Conservation (phyloP, 1,140 invertebrate species). For the Arion vulgaris region DNA sequence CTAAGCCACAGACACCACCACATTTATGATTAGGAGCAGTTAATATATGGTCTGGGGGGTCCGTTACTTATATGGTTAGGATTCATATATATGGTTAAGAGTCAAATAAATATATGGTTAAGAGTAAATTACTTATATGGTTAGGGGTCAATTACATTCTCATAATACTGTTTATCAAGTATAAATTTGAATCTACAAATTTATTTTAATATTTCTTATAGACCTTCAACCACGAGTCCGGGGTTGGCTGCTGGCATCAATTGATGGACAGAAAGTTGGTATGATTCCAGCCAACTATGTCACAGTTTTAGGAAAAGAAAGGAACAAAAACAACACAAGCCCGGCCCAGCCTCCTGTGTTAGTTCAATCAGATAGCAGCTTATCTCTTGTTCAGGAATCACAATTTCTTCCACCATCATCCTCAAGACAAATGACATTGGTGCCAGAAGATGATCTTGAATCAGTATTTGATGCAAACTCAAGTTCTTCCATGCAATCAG, state of each 20-base stretch:
- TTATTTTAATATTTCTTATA: conserved; percentile 45
- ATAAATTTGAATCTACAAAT: no score
- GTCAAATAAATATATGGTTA: no score
- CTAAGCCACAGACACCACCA: no score
- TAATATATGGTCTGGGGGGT: no score
- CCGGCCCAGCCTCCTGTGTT: background rate
- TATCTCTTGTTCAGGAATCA: background rate
- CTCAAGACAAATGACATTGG: background rate
- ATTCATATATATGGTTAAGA: no score
- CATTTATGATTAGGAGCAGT: no score
- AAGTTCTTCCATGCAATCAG: background rate
- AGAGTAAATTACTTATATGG: no score
- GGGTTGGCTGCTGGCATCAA: conserved; percentile 74
- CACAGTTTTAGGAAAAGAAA: conserved; percentile 72
- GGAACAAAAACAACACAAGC: conserved; percentile 48
- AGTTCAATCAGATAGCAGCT: conserved; percentile 14
- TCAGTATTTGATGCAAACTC: conserved; percentile 13
- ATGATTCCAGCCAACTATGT: conserved; percentile 88
- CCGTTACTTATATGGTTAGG: no score
- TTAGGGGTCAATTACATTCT: no score
- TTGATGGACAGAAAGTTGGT: conserved; percentile 81
- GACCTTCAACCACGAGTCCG: conserved; percentile 79
- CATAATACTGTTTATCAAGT: no score
- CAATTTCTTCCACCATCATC: background rate
- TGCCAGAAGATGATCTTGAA: conserved; percentile 21